Evolutionary conservation across 2,888 invertebrate genomes (phyloP), one percentile per base, ranked within the genome.

Genomic region (Ennomos quercinarius): DNA sequence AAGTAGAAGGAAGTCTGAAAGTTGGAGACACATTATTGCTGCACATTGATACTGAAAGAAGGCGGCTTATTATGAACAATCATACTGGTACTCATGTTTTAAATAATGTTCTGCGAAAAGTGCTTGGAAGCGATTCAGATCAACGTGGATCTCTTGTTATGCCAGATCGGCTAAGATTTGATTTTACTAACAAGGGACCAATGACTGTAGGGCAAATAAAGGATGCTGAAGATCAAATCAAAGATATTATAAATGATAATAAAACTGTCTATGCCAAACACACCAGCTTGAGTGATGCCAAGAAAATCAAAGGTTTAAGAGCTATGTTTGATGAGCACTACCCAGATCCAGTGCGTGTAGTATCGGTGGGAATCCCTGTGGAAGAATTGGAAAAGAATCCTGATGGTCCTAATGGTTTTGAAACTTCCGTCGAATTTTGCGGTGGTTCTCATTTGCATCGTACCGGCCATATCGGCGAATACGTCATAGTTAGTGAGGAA

Each of bases 271-370:
- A 95, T 87, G 97, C 98, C 8, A 98, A 97, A 86, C 97, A 98
- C 73, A 95, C 98, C 0, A 93, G 94, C 56, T 93, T 99, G 58
- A 94, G 95, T 42, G 92, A 96, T 58, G 99, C 99, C 10, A 99
- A 99, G 93, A 96, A 96, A 66, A 97, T 99, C 65, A 95, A 96
- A 67, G 99, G 99, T 3, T 91, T 99, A 40, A 95, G 99, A 66
- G 99, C 99, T 17, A 99, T 99, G 90, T 99, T 99, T 91, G 99
- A 98, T 84, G 99, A 99, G 93, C 97, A 98, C 10, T 99, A 99
- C 86, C 99, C 99, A 0, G 99, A 99, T 93, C 98, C 99, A 8
- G 97, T 98, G 3, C 93, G 97, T 72, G 95, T 99, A 8, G 98
- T 99, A 42, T 97, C 98, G 34, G 96, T 99, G 71, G 99, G 99